phyloP scores from a whole-genome alignment of 2,113 vertebrate species.

The Crotophaga sulcirostris region DNA sequence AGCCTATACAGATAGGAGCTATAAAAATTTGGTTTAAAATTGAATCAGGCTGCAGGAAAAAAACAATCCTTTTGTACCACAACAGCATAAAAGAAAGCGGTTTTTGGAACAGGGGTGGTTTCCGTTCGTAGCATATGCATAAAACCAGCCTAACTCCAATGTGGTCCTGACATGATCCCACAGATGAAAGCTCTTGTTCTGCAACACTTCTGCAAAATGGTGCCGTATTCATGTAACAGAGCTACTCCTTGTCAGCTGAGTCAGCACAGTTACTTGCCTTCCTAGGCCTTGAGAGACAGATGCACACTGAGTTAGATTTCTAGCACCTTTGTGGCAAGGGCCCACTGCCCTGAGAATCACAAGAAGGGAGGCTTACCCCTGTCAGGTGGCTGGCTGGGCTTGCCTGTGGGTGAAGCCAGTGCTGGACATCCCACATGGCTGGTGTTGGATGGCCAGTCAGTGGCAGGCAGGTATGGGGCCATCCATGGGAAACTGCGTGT shows the following conservation, averaged over 20 bases:
- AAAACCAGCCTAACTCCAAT: neutral
- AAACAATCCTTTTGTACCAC: slow-evolving; percentile 37
- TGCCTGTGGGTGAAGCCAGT: neutral
- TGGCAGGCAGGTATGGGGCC: neutral
- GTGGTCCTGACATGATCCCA: neutral
- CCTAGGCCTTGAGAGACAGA: neutral
- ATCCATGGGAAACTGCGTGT: neutral
- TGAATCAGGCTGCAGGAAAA: slow-evolving; percentile 53
- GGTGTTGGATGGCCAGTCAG: fast-evolving
- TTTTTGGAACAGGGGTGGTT: slow-evolving; percentile 6
- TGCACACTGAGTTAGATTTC: neutral
- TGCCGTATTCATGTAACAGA: neutral
- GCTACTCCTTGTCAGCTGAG: neutral
- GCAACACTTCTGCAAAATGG: neutral
- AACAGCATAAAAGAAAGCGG: neutral
- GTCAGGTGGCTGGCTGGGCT: neutral
- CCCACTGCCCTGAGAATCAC: neutral
- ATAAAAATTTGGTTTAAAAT: slow-evolving; percentile 59
- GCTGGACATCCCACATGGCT: neutral
- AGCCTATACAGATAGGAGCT: slow-evolving; percentile 50
- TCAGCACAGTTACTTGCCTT: neutral
- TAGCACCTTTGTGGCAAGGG: neutral
- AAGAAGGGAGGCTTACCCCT: neutral
- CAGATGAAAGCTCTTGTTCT: neutral
- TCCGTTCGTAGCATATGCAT: neutral